Conservation (phyloP, 1,140 invertebrate species). For the Drosophila navojoa region DNA sequence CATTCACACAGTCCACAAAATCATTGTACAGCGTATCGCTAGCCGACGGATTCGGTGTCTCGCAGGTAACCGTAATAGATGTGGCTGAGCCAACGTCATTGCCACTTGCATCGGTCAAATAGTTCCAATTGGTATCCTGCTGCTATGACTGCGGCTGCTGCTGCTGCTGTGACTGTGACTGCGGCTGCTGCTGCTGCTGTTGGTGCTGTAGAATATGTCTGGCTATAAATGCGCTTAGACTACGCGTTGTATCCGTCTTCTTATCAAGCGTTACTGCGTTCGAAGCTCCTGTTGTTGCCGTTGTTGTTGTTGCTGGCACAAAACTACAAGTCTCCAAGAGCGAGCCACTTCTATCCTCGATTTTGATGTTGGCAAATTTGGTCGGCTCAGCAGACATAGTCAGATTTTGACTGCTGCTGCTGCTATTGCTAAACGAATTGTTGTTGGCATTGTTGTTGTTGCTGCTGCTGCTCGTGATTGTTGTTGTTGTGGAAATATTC, state of each 20-base stretch:
- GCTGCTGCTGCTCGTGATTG: neutral
- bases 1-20: constrained; percentile 69
- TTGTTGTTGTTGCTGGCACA: constrained; percentile 43
- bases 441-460: neutral
- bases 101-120: constrained; percentile 60
- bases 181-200: constrained; percentile 55
- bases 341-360: constrained; percentile 53
- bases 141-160: constrained; percentile 44
- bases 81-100: constrained; percentile 30
- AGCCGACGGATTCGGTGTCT: constrained; percentile 46
- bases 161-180: constrained; percentile 55
- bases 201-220: constrained; percentile 63
- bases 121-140: constrained; percentile 71
- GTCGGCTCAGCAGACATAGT: constrained; percentile 31
- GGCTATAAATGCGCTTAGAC: constrained; percentile 42
- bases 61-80: constrained; percentile 52
- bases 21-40: constrained; percentile 70
- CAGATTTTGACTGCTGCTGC: constrained; percentile 59
- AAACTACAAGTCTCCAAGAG: constrained; percentile 58
- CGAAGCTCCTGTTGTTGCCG: constrained; percentile 30
- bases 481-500: neutral
- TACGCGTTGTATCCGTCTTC: constrained; percentile 32
- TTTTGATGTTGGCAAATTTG: constrained; percentile 60
- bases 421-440: constrained; percentile 60
- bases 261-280: constrained; percentile 39